Percentiles rank a stretch among this genome's conserved stretches.
Evolutionary conservation across 2,888 invertebrate species (phyloP).

Genomic region (Tetragonula carbonaria): DNA sequence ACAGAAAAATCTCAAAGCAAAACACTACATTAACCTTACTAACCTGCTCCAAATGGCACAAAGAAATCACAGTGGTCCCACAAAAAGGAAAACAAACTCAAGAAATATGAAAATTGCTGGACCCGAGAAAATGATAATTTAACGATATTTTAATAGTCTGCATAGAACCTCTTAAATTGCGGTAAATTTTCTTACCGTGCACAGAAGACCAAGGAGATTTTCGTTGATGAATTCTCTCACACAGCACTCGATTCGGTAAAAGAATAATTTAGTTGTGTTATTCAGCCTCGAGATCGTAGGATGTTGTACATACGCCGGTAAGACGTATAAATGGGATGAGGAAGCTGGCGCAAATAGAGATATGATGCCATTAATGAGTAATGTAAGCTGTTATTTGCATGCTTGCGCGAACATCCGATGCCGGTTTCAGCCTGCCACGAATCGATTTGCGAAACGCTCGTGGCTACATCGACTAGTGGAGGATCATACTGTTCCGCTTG

Average conservation of each 20-base stretch:
- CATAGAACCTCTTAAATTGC: neutral
- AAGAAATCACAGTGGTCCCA: neutral
- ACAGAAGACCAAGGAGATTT: neutral
- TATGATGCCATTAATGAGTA: conserved; percentile 45
- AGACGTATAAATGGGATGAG: conserved; percentile 25
- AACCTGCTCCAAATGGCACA: too few relatives aligned
- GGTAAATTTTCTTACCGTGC: conserved; percentile 8
- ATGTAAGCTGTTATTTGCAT: conserved; percentile 39
- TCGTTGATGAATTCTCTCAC: neutral
- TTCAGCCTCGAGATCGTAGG: conserved; percentile 5
- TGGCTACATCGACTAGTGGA: neutral
- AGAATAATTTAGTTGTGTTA: conserved; percentile 1
- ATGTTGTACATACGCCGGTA: neutral
- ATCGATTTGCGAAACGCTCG: conserved; percentile 15
- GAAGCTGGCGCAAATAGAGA: conserved; percentile 23
- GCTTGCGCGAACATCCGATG: conserved; percentile 33
- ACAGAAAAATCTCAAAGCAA: too few relatives aligned
- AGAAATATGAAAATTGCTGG: neutral
- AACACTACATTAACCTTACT: too few relatives aligned
- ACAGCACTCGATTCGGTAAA: neutral
- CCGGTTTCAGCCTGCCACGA: conserved; percentile 14
- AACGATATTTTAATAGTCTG: neutral
- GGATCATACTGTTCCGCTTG: conserved; percentile 1
- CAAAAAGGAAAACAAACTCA: neutral
- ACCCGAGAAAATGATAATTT: neutral